Conservation (phyloP, 2,113 vertebrate species). For the Tenebrosternarchus preto region DNA sequence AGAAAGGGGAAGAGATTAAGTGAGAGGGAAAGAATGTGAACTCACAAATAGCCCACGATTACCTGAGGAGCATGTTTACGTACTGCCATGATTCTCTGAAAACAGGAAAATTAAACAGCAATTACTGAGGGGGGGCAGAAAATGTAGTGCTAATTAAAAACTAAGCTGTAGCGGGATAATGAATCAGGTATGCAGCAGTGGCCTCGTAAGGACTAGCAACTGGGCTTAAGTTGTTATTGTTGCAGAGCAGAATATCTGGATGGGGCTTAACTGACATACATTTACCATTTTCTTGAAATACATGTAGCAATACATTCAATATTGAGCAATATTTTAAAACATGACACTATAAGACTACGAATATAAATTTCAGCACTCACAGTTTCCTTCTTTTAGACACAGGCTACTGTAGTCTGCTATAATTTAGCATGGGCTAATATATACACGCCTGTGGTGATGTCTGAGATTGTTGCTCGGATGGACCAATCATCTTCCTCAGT, state of each 20-base stretch:
- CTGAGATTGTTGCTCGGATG: not conserved
- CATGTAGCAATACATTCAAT: not conserved
- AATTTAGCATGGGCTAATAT: not conserved
- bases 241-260: not conserved
- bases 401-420: not conserved
- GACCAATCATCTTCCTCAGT: not conserved
- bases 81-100: conserved; percentile 12
- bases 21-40: not conserved
- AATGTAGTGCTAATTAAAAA: conserved; percentile 21
- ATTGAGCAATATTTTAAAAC: not conserved
- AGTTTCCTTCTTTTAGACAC: not conserved
- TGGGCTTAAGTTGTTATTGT: not conserved
- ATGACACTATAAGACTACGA: not conserved
- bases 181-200: conserved; percentile 2
- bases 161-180: not conserved
- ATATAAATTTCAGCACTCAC: not conserved
- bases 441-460: not conserved
- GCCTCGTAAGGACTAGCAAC: not conserved
- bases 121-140: conserved; percentile 5
- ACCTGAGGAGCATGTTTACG: conserved; percentile 18
- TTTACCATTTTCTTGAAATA: not conserved
- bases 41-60: not conserved
- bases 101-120: conserved; percentile 23
- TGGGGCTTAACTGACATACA: not conserved
- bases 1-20: conserved; percentile 2